phyloP scores from a whole-genome alignment of 2,888 invertebrate species.

The Meganola albula region DNA sequence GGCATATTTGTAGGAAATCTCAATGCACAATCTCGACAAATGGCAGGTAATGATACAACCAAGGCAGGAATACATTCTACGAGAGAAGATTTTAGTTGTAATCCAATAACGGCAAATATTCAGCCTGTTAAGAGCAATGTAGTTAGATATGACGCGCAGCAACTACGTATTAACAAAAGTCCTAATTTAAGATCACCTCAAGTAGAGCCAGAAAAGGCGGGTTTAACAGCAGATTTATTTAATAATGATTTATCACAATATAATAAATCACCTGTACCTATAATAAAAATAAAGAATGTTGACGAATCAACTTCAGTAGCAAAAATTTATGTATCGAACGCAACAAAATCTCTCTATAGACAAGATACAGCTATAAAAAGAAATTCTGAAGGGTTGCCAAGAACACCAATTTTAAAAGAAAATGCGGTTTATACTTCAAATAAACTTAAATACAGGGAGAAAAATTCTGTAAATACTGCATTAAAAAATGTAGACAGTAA shows the following conservation, averaged over 20 bases:
- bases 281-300: slow-evolving; percentile 60
- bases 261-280: slow-evolving; percentile 44
- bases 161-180: slow-evolving; percentile 43
- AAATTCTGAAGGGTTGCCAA: slow-evolving; percentile 51
- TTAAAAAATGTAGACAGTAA: slow-evolving; percentile 42
- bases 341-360: slow-evolving; percentile 38
- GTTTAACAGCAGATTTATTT: slow-evolving; percentile 37
- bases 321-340: slow-evolving; percentile 42
- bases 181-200: slow-evolving; percentile 38
- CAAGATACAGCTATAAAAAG: slow-evolving; percentile 54
- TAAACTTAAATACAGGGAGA: slow-evolving; percentile 51
- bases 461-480: slow-evolving; percentile 27
- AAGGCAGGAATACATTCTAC: slow-evolving; percentile 34
- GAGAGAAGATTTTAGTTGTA: slow-evolving; percentile 39
- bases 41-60: slow-evolving; percentile 35
- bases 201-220: slow-evolving; percentile 44
- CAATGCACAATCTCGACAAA: slow-evolving; percentile 37
- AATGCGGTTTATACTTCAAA: slow-evolving; percentile 38
- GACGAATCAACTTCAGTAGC: slow-evolving; percentile 46
- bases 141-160: slow-evolving; percentile 46
- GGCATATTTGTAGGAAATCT: slow-evolving; percentile 52
- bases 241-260: slow-evolving; percentile 41
- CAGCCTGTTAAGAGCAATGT: slow-evolving; percentile 35
- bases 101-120: slow-evolving; percentile 29
- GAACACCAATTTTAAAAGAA: slow-evolving; percentile 53